Evolutionary conservation across 2,113 vertebrate species (phyloP).

Genomic region (Litocranius walleri): DNA sequence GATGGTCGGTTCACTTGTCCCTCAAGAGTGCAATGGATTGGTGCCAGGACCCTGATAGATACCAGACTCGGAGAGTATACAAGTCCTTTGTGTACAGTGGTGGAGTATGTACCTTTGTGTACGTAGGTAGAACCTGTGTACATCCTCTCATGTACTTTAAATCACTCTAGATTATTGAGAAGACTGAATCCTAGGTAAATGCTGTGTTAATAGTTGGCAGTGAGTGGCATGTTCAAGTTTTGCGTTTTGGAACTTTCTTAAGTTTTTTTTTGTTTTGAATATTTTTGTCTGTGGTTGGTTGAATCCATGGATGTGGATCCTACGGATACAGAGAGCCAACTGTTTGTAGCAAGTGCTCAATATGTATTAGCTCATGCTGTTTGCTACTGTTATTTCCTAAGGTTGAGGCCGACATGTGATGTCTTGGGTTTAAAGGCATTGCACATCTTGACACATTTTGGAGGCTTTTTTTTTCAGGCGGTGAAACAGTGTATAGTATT

Average conservation of each 20-base stretch:
- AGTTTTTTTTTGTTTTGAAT: neutral
- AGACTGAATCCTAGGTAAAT: too few relatives aligned
- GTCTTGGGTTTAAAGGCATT: neutral
- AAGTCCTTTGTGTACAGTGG: neutral
- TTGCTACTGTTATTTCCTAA: neutral
- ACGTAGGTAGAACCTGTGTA: too few relatives aligned
- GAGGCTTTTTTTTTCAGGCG: neutral
- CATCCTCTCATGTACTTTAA: neutral
- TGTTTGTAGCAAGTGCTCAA: neutral
- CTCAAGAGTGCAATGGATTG: neutral
- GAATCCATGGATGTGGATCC: neutral
- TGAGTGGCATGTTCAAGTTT: neutral
- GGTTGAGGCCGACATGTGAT: accelerated
- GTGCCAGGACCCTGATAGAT: neutral
- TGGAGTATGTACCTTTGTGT: neutral
- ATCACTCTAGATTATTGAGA: neutral
- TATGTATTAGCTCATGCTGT: neutral
- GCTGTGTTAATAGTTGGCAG: neutral
- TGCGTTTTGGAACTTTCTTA: neutral
- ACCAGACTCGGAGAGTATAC: too few relatives aligned
- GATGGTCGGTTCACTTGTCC: neutral
- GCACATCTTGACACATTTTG: neutral
- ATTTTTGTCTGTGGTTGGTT: neutral
- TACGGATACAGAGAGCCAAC: neutral
- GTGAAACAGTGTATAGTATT: neutral